Evolutionary conservation across 2,888 invertebrate genomes (phyloP).

Genomic region (Scaptomyza parva): DNA sequence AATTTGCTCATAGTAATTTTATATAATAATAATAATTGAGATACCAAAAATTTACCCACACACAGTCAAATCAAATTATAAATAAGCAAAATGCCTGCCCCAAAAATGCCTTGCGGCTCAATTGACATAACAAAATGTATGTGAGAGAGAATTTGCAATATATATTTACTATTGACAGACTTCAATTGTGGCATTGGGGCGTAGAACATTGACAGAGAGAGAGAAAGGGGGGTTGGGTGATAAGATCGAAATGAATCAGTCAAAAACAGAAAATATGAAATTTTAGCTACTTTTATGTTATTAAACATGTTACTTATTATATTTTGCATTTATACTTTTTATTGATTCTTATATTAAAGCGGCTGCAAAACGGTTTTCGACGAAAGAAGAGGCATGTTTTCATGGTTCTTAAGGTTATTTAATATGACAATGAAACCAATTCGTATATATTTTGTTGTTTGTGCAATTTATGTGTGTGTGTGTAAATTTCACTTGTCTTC

Average conservation of each 20-base stretch:
- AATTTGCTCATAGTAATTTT: not conserved
- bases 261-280: not conserved
- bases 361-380: not conserved
- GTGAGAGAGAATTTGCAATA: constrained; percentile 15
- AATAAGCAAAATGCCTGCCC: constrained; percentile 35
- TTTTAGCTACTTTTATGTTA: too few relatives aligned
- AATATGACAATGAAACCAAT: not conserved
- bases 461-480: constrained; percentile 28
- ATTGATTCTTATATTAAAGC: not conserved
- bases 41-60: constrained; percentile 13
- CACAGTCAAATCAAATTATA: constrained; percentile 51
- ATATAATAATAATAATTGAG: not conserved
- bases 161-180: constrained; percentile 48
- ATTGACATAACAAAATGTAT: constrained; percentile 15
- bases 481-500: constrained; percentile 22
- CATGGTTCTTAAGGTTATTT: not conserved
- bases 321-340: not conserved
- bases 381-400: not conserved
- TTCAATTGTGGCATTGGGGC: not conserved
- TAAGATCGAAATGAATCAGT: not conserved
- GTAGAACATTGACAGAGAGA: not conserved
- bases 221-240: not conserved
- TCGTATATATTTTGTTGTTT: not conserved
- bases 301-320: not conserved
- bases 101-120: constrained; percentile 23